Percentiles rank a stretch among this genome's conserved stretches.
Evolutionary conservation across 2,113 vertebrate species (phyloP).

Genomic region (Nanorana parkeri): DNA sequence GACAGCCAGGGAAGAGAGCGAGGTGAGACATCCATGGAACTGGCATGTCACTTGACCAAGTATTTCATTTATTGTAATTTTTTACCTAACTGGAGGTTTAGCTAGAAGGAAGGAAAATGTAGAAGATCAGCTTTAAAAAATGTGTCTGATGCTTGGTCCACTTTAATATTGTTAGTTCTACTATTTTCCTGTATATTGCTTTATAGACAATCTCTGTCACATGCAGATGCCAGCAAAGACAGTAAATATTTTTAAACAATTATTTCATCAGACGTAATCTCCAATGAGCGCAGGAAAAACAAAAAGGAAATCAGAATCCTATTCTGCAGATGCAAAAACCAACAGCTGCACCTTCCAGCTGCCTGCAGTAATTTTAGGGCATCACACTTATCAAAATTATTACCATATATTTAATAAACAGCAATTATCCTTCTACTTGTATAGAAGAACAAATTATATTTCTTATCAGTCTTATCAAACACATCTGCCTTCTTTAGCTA

Average conservation of each 20-base stretch:
- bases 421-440: slow-evolving; percentile 67
- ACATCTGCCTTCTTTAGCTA: neutral
- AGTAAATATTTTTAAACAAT: neutral
- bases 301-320: slow-evolving; percentile 9
- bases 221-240: neutral
- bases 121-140: too few species aligned
- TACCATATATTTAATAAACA: slow-evolving; percentile 70
- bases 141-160: too few species aligned
- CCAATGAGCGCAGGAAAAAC: neutral
- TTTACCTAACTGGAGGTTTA: too few species aligned
- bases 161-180: neutral
- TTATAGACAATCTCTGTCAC: neutral
- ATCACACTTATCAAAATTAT: slow-evolving; percentile 67
- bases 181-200: neutral
- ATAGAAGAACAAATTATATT: neutral
- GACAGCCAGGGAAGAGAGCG: too few species aligned
- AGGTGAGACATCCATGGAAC: too few species aligned
- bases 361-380: slow-evolving; percentile 69
- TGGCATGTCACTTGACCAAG: too few species aligned
- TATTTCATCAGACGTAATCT: neutral
- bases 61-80: too few species aligned
- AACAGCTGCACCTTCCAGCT: slow-evolving; percentile 64
- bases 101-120: too few species aligned
- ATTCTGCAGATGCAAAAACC: neutral
- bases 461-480: neutral